phyloP scores from a whole-genome alignment of 2,113 vertebrate species.

The Indri indri region DNA sequence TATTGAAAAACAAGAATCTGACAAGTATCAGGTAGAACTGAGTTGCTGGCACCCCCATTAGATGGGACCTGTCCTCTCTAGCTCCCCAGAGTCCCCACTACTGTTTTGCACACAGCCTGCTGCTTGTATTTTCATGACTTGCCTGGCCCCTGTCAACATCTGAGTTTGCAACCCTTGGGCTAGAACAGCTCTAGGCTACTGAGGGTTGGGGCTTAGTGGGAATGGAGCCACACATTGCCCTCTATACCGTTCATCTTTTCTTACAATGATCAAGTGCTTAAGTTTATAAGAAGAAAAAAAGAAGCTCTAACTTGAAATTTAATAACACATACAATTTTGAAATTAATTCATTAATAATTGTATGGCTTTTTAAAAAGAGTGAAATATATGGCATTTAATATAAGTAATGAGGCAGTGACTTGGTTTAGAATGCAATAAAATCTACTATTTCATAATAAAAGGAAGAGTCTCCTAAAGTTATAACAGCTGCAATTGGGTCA shows the following conservation, averaged over 20 bases:
- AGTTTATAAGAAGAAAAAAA: not conserved
- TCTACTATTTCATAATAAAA: not conserved
- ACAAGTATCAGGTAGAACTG: not conserved
- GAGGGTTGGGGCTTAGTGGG: not conserved
- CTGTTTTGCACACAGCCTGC: not conserved
- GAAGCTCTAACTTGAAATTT: not conserved
- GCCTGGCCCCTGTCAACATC: not conserved
- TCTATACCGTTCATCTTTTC: not conserved
- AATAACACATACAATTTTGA: constrained; percentile 26
- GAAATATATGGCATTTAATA: not conserved
- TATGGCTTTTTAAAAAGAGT: not conserved
- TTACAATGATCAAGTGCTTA: not conserved
- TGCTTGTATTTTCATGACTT: not conserved
- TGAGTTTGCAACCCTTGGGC: not conserved
- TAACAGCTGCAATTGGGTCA: constrained; percentile 23
- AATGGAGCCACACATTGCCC: not conserved
- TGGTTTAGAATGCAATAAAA: constrained; percentile 27
- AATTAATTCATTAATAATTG: constrained; percentile 19
- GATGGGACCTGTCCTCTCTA: not conserved
- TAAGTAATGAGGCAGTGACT: not conserved
- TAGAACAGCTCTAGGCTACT: not conserved
- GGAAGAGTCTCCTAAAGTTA: not conserved
- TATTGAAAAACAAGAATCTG: not conserved
- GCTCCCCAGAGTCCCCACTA: not conserved
- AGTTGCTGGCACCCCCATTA: not conserved